phyloP scores from a whole-genome alignment of 1,140 invertebrate species.

The Melitaea cinxia region DNA sequence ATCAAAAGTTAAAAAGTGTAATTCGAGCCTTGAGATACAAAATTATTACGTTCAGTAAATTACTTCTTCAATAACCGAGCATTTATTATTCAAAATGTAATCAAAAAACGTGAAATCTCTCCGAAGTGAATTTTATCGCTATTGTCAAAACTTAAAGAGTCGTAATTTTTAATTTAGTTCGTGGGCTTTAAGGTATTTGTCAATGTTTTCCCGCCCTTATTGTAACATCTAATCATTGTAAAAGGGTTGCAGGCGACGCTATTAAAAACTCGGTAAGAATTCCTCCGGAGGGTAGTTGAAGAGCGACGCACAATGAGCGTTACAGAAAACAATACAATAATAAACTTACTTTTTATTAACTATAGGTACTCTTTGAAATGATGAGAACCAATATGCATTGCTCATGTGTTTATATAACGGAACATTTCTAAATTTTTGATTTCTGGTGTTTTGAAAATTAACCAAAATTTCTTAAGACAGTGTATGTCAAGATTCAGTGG shows the following conservation, averaged over 20 bases:
- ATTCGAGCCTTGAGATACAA: background rate
- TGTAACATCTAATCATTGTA: slow-evolving; percentile 79
- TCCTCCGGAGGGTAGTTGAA: slow-evolving; percentile 52
- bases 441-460: too few relatives aligned
- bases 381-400: too few relatives aligned
- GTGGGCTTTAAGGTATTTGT: slow-evolving; percentile 50
- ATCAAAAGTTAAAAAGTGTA: background rate
- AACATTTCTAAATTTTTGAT: too few relatives aligned
- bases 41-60: background rate
- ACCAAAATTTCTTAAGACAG: too few relatives aligned
- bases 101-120: slow-evolving; percentile 21
- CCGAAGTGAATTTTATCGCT: slow-evolving; percentile 8
- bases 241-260: slow-evolving; percentile 75
- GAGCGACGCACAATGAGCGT: slow-evolving; percentile 20
- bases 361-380: background rate
- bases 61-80: slow-evolving; percentile 7
- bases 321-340: too few relatives aligned
- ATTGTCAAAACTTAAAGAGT: slow-evolving; percentile 19
- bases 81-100: slow-evolving; percentile 8
- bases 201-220: slow-evolving; percentile 51
- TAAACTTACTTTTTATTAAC: background rate
- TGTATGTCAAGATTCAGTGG: too few relatives aligned
- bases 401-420: too few relatives aligned
- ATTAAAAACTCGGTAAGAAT: slow-evolving; percentile 79
- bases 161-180: slow-evolving; percentile 63